phyloP scores from a whole-genome alignment of 2,797 vertebrate species.

The Anguilla anguilla region DNA sequence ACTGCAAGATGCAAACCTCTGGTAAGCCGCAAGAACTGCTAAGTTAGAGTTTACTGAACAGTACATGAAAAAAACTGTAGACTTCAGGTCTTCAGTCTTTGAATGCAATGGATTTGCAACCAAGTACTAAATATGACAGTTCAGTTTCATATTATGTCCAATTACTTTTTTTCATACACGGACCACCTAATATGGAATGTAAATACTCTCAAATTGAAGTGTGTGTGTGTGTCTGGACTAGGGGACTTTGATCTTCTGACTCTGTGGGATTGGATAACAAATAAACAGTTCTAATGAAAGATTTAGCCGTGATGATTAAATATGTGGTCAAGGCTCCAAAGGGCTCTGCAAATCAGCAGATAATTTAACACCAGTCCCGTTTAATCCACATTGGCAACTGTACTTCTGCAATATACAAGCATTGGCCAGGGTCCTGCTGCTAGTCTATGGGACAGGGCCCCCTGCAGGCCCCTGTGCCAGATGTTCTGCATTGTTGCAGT shows the following conservation, averaged over 20 bases:
- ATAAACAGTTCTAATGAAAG: conserved; percentile 23
- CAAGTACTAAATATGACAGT: too few relatives aligned
- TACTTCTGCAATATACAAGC: not conserved
- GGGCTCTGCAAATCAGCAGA: not conserved
- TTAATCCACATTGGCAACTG: not conserved
- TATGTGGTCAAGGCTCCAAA: not conserved
- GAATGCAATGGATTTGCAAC: too few relatives aligned
- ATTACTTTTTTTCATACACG: too few relatives aligned
- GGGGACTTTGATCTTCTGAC: not conserved
- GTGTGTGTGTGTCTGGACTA: conserved; percentile 33
- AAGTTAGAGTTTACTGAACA: too few relatives aligned
- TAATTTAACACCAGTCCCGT: not conserved
- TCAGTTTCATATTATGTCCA: too few relatives aligned
- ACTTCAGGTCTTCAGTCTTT: too few relatives aligned
- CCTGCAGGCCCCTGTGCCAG: not conserved
- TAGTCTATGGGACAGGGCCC: not conserved
- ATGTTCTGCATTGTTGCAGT: conserved; percentile 12
- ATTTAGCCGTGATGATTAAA: conserved; percentile 17
- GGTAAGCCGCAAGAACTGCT: too few relatives aligned
- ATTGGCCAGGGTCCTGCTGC: not conserved
- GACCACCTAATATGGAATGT: too few relatives aligned
- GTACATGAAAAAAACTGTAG: too few relatives aligned
- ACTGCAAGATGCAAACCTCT: too few relatives aligned
- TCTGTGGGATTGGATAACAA: conserved; percentile 1
- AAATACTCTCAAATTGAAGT: not conserved